Conservation (phyloP, 1,140 invertebrate genomes). For the Daktulosphaira vitifoliae region DNA sequence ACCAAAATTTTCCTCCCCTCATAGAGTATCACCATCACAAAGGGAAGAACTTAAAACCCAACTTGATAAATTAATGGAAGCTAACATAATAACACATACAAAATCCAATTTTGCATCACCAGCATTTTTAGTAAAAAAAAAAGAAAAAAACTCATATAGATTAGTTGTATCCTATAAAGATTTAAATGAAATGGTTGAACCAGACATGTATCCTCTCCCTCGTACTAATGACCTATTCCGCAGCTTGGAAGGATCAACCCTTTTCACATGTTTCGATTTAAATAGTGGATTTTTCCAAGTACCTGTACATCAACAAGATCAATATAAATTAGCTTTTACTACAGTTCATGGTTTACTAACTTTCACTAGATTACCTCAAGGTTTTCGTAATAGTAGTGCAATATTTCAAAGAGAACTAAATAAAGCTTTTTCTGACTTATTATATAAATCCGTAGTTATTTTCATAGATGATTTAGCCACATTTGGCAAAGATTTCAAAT, state of each 20-base stretch:
- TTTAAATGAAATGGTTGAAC: constrained; percentile 37
- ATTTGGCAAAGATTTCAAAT: neutral
- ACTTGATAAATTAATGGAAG: neutral
- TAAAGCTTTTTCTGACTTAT: neutral
- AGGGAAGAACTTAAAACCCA: neutral
- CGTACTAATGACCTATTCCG: constrained; percentile 46
- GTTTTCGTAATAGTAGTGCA: neutral
- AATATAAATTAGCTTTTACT: constrained; percentile 6
- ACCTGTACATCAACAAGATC: constrained; percentile 41
- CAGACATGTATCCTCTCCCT: constrained; percentile 46
- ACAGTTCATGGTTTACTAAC: neutral
- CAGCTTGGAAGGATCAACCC: constrained; percentile 40
- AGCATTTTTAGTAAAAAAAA: neutral
- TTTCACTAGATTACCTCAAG: neutral
- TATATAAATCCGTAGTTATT: constrained; percentile 1
- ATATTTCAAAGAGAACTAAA: constrained; percentile 9
- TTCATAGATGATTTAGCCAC: constrained; percentile 2
- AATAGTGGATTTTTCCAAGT: constrained; percentile 48
- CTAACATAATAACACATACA: neutral
- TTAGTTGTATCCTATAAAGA: constrained; percentile 38
- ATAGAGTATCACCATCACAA: neutral
- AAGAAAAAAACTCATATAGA: constrained; percentile 36
- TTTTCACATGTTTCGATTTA: constrained; percentile 47
- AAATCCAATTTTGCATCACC: neutral
- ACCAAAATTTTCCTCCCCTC: neutral